A percentile compares a stretch with the other conserved stretches of the same genome.
These are phyloP conservation scores for Ooceraea biroi DNA, from an alignment of 1,140 invertebrate genomes.

Conservation along the genomic window DNA sequence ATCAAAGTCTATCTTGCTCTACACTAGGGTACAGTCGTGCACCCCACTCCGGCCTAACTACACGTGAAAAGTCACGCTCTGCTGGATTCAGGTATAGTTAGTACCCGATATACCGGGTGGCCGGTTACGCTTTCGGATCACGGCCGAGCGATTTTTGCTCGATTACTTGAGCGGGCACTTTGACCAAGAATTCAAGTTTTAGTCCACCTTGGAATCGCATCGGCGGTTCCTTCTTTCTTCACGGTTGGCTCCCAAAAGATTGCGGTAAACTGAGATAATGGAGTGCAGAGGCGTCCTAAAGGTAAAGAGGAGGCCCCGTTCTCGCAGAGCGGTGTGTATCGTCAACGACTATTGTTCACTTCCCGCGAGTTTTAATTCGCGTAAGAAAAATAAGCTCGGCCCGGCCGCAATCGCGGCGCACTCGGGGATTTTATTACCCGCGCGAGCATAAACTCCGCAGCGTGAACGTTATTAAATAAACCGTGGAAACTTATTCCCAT, in stretches of 20 bases:
- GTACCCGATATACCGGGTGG: slow-evolving; percentile 80
- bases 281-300: too few species aligned
- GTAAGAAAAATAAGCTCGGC: slow-evolving; percentile 13
- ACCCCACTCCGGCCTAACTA: slow-evolving; percentile 72
- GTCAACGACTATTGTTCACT: slow-evolving; percentile 30
- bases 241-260: not conserved
- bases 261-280: not conserved
- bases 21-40: slow-evolving; percentile 64
- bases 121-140: slow-evolving; percentile 10
- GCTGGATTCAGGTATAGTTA: slow-evolving; percentile 79
- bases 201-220: not conserved
- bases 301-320: not conserved
- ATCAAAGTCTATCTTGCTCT: slow-evolving; percentile 78
- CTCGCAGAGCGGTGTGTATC: slow-evolving; percentile 6
- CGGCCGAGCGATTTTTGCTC: not conserved
- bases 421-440: slow-evolving; percentile 64
- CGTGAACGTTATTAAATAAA: slow-evolving; percentile 70
- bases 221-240: not conserved
- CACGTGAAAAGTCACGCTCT: slow-evolving; percentile 84
- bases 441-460: slow-evolving; percentile 52
- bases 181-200: slow-evolving; percentile 14
- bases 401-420: slow-evolving; percentile 47
- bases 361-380: slow-evolving; percentile 10
- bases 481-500: slow-evolving; percentile 70
- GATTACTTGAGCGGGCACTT: slow-evolving; percentile 19